Base-by-base conservation (phyloP, 2,888 invertebrate genomes). In the Eulithis prunata region DNA sequence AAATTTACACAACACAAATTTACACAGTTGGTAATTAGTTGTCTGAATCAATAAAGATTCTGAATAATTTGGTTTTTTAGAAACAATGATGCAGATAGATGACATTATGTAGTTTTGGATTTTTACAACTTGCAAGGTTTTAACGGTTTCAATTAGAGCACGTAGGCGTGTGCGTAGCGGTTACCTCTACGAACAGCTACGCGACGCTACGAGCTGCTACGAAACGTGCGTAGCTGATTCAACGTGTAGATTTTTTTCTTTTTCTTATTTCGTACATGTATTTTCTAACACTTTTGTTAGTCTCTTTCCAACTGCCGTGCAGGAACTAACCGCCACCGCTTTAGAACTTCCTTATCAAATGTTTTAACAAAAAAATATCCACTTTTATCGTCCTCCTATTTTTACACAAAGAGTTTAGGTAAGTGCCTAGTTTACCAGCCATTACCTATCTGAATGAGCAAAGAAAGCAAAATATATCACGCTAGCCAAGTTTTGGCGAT, bases 381-480 rank as follows among this genome's bases (percentile, higher is more conserved):
- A 41, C 55, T 60, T 62, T 65, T 70, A 72, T 66, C 63, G 61
- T 46, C 45, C 55, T 13, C 11, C 14, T 61, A 45, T 57, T 57
- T 57, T 56, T 57, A 36, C 13, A 13, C 32, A 53, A 68, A 66
- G 52, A 57, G 57, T 66, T 32, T 72, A 70, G 56, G 47, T 57
- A 62, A 62, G 62, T 76, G 70, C 76, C 79, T 81, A 72, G 71
- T 72, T 71, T 70, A 71, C 75, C 73, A 75, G 69, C 75, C 71
- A 72, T 76, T 78, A 76, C 78, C 70, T 70, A 70, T 70, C 63
- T 49, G 55, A 75, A 73, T 78, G 77, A 66, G 71, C 74, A 78
- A 81, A 77, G 71, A 78, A 81, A 82, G 74, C 74, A 78, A 78
- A 78, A 78, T 64, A 66, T 77, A 76, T 74, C 73, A 73, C 75